Percentiles rank a stretch among this genome's conserved stretches.
These are phyloP conservation scores for Porites australiensis DNA, from an alignment of 64 coral and sea anemone genomes.

Conservation along the genomic window DNA sequence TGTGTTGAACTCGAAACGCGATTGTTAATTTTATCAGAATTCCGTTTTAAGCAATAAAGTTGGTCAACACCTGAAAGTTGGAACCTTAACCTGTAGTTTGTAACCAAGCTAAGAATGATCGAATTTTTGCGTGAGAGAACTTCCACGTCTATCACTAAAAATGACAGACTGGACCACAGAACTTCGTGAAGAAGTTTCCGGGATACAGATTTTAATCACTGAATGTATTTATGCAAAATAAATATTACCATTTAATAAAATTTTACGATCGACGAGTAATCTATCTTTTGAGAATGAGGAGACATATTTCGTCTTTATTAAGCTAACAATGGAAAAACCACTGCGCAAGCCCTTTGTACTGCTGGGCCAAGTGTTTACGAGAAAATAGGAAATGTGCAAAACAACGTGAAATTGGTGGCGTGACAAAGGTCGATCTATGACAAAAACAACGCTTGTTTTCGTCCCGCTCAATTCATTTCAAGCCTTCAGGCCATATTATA, in stretches of 20 bases:
- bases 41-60: too few species aligned
- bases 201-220: background rate
- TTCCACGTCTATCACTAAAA: background rate
- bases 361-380: too few species aligned
- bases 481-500: background rate
- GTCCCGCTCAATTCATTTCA: background rate
- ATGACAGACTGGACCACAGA: background rate
- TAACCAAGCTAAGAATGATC: too few species aligned
- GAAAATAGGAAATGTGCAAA: background rate
- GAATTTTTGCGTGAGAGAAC: too few species aligned
- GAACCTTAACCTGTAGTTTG: too few species aligned
- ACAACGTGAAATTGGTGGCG: background rate
- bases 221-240: background rate
- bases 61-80: too few species aligned
- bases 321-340: background rate
- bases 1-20: too few species aligned
- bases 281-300: background rate
- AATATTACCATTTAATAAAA: constrained; percentile 10
- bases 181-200: background rate
- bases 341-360: background rate
- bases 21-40: too few species aligned
- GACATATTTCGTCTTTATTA: background rate
- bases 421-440: background rate
- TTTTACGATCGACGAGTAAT: background rate
- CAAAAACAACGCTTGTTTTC: background rate